Evolutionary conservation across 2,888 invertebrate genomes (phyloP), one percentile per base, ranked within the genome.

Genomic region (Tipula helvola): DNA sequence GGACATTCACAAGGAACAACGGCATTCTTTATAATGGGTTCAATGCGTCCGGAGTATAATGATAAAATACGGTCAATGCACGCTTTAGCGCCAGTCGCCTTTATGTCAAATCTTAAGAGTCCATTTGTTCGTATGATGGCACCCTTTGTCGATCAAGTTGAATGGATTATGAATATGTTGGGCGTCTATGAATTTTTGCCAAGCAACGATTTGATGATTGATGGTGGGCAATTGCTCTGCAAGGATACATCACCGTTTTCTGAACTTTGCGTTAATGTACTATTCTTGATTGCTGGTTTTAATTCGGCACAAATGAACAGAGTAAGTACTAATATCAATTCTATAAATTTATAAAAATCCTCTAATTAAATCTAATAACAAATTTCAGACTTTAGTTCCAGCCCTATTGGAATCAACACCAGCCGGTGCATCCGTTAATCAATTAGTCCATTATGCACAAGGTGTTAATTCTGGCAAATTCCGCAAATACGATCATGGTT

Each of bases 371-470:
- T 7, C 5, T 28, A 71, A 71, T 3, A 36, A 7, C 5, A 4
- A n/a, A n/a, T 92, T 92, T 87, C 87, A 95, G 94, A 94, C 94
- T 1, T 92, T 94, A 90, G 88, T 95, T 71, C 94, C 95, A 0
- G 93, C 94, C 0, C 94, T 94, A 87, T 88, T 94, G 5, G 93
- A 92, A 0, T 94, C 94, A 88, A 90, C 92, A 0, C 95, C 95
- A 2, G 94, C 95, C 1, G 95, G 95, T 5, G 91, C 93, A 0
- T 93, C 95, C 0, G 92, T 93, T 0, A 93, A 93, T 88, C 95
- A 95, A 89, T 89, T 95, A 0, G 90, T 93, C 0, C 96, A 96
- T 90, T 96, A 93, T 89, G 94, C 92, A 0, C 96, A 96, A 91
- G 92, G 93, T 83, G 92, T 94, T 16, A 88, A 89, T 8, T 92